A percentile compares a stretch with the other conserved stretches of the same genome.
These are phyloP conservation scores for Conger conger DNA, from an alignment of 2,113 vertebrate genomes.

Conservation along the genomic window DNA sequence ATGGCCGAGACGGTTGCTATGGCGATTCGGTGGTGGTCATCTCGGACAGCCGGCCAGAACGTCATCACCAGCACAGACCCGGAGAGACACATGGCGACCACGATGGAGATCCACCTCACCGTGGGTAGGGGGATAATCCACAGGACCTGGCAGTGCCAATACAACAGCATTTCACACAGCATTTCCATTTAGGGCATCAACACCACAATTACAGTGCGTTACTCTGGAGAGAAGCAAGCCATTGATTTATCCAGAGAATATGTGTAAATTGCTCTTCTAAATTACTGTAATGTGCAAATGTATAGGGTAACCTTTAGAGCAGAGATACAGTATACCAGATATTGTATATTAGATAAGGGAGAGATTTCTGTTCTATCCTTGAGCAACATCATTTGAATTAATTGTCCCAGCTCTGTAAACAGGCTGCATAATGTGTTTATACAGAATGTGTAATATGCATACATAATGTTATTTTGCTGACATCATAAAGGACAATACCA, in stretches of 20 bases:
- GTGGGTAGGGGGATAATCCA: conserved; percentile 88
- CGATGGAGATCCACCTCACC: conserved; percentile 83
- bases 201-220: background rate
- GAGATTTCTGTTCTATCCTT: background rate
- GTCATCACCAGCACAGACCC: conserved; percentile 89
- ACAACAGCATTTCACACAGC: background rate
- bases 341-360: background rate
- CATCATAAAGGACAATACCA: background rate
- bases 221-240: background rate
- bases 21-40: conserved; percentile 80
- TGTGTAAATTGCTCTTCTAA: too few relatives aligned
- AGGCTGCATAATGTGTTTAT: background rate
- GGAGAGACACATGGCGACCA: conserved; percentile 84
- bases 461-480: background rate
- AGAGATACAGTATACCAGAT: background rate
- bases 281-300: background rate
- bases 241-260: background rate
- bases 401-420: background rate
- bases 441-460: background rate
- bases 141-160: conserved; percentile 71
- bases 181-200: background rate
- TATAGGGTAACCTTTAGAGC: background rate
- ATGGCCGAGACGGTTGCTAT: conserved; percentile 72
- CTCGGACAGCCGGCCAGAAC: conserved; percentile 91
- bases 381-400: background rate